phyloP scores from a whole-genome alignment of 2,797 vertebrate species.

The Hyperoplus lanceolatus region DNA sequence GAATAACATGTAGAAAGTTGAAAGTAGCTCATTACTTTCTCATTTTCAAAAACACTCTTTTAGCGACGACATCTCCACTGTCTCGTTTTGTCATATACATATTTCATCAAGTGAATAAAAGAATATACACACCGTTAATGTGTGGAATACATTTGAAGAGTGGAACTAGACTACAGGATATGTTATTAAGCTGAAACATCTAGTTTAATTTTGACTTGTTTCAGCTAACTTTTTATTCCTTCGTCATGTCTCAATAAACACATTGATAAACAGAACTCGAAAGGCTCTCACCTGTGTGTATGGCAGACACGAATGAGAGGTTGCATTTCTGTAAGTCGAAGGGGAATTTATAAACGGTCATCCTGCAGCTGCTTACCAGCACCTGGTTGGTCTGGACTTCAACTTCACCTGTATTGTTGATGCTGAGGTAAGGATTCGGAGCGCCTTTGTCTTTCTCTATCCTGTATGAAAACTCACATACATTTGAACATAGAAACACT shows the following conservation, averaged over 20 bases:
- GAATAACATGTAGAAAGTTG: no score
- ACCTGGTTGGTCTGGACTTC: constrained; percentile 63
- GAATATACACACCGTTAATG: no score
- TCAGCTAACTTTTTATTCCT: not conserved
- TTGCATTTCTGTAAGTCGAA: constrained; percentile 78
- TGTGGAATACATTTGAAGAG: no score
- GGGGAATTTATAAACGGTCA: constrained; percentile 76
- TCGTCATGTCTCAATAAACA: not conserved
- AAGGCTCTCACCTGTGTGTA: constrained; percentile 60
- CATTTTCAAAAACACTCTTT: no score
- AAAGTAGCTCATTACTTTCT: no score
- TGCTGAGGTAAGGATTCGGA: constrained; percentile 65
- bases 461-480: constrained; percentile 50
- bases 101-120: no score
- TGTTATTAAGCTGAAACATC: not conserved
- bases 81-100: no score
- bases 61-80: no score
- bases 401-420: constrained; percentile 60
- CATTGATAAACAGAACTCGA: not conserved
- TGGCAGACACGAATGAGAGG: constrained; percentile 73
- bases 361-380: constrained; percentile 78
- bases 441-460: constrained; percentile 74
- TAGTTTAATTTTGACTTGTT: not conserved
- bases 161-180: not conserved
- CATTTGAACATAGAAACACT: not conserved